Base-by-base conservation (phyloP, 2,113 vertebrate genomes). In the Morone chrysops region DNA sequence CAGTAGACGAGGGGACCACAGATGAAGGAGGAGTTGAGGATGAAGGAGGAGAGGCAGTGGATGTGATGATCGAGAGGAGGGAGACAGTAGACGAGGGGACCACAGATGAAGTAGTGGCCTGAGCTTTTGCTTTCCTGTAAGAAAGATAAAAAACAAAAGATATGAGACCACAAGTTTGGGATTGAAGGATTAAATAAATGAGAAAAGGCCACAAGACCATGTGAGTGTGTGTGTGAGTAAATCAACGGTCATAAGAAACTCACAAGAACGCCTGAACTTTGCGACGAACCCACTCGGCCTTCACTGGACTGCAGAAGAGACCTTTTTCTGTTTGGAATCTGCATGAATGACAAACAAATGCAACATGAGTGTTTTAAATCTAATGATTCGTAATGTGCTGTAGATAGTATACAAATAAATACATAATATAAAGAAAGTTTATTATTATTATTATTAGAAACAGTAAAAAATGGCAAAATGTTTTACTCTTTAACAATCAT, bases 321-420 rank as follows among this genome's bases (percentile, higher is more conserved):
- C 78, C 53, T 0, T 11, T 16, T 20, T 82, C 5, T 2, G 92
- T 92, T 16, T 89, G 76, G 1, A 94, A 87, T 65, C 93, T 94
- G 77, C 47, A 78, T 54, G 12, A 68, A 47, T 10, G 1, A 81
- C 14, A 80, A 80, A 77, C 10, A 75, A 20, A 74, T n/a, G 11
- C 54, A 53, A 0, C 12, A 31, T 71, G 36, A 63, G 45, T 1
- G 51, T n/a, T 16, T 45, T 45, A 43, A 63, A 65, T 66, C 18
- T 41, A 41, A 12, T 8, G 9, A 8, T 40, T 38, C 8, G 2
- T 53, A 38, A 40, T 11, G 5, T 41, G 17, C 38, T 61, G 1
- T 61, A 36, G 13, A 60, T 53, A 13, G 31, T 31, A 54, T n/a
- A n/a, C 9, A 22, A 10, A 22, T 20, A 22, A 54, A n/a, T n/a